Conservation (phyloP, 2,888 invertebrate species). For the Dolomedes plantarius region DNA sequence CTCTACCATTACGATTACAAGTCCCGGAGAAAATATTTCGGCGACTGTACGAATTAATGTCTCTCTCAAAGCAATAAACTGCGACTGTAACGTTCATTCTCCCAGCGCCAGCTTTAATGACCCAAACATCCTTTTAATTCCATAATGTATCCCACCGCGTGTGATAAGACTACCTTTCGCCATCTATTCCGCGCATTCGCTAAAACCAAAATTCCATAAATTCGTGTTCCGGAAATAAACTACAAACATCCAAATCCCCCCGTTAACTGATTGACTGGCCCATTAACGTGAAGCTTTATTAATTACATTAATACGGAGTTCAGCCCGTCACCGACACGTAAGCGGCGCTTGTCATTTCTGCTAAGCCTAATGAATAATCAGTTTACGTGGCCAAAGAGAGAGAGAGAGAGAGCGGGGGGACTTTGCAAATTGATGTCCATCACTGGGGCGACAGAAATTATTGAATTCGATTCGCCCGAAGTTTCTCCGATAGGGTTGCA, state of each 20-base stretch:
- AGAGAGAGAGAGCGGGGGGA: background rate
- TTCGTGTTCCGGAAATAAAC: slow-evolving; percentile 7
- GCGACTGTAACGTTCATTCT: background rate
- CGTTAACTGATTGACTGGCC: slow-evolving; percentile 56
- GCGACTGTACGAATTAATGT: no score
- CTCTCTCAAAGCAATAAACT: background rate
- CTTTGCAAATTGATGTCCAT: slow-evolving; percentile 64
- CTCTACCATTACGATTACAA: no score
- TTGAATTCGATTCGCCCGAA: slow-evolving; percentile 52
- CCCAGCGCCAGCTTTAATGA: background rate
- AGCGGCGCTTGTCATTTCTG: slow-evolving; percentile 52
- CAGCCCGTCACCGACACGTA: slow-evolving; percentile 62
- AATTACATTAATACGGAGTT: slow-evolving; percentile 69
- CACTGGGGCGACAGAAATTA: slow-evolving; percentile 52
- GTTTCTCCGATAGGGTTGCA: background rate
- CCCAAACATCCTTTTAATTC: slow-evolving; percentile 1
- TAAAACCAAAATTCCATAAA: slow-evolving; percentile 12
- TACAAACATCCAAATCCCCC: slow-evolving; percentile 5
- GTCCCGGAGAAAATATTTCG: no score
- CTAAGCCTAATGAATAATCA: slow-evolving; percentile 71
- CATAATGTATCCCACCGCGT: background rate
- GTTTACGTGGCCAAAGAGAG: slow-evolving; percentile 58
- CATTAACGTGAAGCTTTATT: slow-evolving; percentile 61
- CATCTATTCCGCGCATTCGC: background rate
- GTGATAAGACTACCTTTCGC: background rate